Evolutionary conservation across 2,113 vertebrate genomes (phyloP).

Genomic region (Mesembrinibis cayennensis): DNA sequence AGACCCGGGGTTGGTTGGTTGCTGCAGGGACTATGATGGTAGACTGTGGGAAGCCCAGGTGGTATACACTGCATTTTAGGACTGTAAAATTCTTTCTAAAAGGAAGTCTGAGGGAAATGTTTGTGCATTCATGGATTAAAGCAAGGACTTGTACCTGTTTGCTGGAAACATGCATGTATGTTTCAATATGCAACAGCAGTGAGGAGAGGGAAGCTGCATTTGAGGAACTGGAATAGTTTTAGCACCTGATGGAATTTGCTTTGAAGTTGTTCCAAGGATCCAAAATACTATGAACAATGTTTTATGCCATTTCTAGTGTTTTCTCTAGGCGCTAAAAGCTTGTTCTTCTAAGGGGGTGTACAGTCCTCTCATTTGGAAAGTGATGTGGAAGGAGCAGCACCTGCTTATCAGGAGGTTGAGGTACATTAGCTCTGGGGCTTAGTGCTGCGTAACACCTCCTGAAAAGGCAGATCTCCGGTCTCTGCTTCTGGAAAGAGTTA

Average conservation of each 20-base stretch:
- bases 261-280: not conserved
- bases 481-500: not conserved
- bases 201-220: not conserved
- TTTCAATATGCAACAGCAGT: not conserved
- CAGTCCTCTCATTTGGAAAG: not conserved
- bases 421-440: not conserved
- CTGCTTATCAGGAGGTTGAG: not conserved
- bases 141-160: not conserved
- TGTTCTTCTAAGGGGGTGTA: not conserved
- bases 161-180: rapidly evolving
- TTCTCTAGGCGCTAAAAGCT: not conserved
- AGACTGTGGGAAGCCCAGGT: not conserved
- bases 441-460: rapidly evolving
- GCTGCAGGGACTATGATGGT: not conserved
- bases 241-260: not conserved
- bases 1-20: rapidly evolving
- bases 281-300: not conserved
- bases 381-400: not conserved
- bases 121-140: not conserved
- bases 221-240: not conserved
- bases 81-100: not conserved
- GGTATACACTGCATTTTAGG: not conserved
- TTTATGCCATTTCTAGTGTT: not conserved
- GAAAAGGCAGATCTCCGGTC: not conserved
- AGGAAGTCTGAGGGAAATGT: not conserved